Conservation (phyloP, 2,797 vertebrate species). For the Megalops cyprinoides region DNA sequence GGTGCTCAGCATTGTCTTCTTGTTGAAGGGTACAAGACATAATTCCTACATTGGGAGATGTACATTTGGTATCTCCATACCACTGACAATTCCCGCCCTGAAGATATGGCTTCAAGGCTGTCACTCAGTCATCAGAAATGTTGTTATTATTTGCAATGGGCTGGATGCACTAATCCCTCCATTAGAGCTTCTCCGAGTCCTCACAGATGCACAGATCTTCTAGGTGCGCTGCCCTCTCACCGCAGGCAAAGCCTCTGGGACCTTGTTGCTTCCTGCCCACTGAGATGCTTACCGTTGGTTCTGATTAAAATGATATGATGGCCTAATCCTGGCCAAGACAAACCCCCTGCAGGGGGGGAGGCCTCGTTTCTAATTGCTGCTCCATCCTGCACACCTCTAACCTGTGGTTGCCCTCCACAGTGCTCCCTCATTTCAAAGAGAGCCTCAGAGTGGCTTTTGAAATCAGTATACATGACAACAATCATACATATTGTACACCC, state of each 20-base stretch:
- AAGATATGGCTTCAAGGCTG: slow-evolving; percentile 21
- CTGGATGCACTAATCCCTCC: slow-evolving; percentile 41
- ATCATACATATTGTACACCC: no score
- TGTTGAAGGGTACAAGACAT: no score
- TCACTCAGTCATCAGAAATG: slow-evolving; percentile 42
- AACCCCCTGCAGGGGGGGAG: not conserved
- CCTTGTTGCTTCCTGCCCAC: not conserved
- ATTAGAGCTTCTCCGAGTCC: not conserved
- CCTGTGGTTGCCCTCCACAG: not conserved
- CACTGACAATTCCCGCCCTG: no score
- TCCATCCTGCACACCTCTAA: not conserved
- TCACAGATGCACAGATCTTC: slow-evolving; percentile 15
- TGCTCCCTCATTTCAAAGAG: not conserved
- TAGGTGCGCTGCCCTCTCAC: not conserved
- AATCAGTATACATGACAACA: no score
- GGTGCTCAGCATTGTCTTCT: no score
- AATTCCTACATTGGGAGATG: no score
- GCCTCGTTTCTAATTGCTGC: not conserved
- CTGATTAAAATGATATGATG: slow-evolving; percentile 14
- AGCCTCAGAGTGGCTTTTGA: not conserved
- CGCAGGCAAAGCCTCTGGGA: slow-evolving; percentile 7
- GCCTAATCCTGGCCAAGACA: slow-evolving; percentile 18
- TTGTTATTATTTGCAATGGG: slow-evolving; percentile 49
- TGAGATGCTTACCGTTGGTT: slow-evolving; percentile 9
- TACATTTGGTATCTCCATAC: no score